Evolutionary conservation across 2,797 vertebrate genomes (phyloP).

Genomic region (Natrix natrix): DNA sequence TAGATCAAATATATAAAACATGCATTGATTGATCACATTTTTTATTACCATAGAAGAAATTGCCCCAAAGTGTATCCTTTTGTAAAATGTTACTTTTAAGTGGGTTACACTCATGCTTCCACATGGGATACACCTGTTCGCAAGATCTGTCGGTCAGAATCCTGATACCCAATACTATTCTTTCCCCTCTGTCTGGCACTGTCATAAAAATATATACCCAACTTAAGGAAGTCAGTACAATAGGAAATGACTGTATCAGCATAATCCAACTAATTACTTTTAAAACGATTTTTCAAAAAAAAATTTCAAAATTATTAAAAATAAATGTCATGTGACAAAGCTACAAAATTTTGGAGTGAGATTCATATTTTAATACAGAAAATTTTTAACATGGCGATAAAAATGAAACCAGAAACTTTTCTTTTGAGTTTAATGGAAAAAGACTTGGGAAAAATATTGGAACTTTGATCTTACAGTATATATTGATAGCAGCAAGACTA

Average conservation of each 20-base stretch:
- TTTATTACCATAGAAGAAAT: background rate
- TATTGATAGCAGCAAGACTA: no score
- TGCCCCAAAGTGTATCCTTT: background rate
- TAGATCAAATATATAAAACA: background rate
- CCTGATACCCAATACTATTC: constrained; percentile 12
- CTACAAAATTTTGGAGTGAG: no score
- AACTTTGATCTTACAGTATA: no score
- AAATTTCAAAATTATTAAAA: constrained; percentile 23
- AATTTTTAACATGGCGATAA: no score
- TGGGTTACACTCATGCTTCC: background rate
- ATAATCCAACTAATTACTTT: constrained; percentile 39
- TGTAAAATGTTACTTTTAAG: rapidly evolving
- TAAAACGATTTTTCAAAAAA: constrained; percentile 48
- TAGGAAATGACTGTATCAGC: constrained; percentile 39
- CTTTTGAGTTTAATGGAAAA: no score
- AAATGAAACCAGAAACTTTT: no score
- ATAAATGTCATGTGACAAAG: no score
- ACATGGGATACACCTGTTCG: constrained; percentile 24
- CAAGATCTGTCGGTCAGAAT: background rate
- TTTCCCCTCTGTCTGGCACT: background rate
- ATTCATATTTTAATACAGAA: no score
- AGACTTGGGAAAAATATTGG: no score
- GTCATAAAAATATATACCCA: background rate
- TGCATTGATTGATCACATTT: background rate
- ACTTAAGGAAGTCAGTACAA: constrained; percentile 42